Base-by-base conservation (phyloP, 2,797 vertebrate species). In the Gymnocypris eckloni region DNA sequence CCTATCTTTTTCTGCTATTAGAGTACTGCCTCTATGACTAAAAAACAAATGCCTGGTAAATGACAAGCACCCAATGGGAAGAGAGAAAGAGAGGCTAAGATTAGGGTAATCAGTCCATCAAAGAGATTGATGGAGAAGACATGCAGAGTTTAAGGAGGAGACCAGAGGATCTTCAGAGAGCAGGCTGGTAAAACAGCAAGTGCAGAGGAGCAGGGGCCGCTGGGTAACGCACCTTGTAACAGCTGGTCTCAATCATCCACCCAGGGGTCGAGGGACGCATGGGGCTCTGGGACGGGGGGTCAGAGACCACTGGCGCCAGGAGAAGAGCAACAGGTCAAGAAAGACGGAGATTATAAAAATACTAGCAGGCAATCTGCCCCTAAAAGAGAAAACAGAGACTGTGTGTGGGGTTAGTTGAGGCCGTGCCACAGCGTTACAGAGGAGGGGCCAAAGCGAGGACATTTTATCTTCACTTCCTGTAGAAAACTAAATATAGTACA, bases 241-340 rank as follows among this genome's bases (percentile, higher is more conserved):
- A 96, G 95, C 95, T 96, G 95, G 92, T 94, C 95, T 94, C 94
- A 95, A 95, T 96, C 95, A 95, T 94, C 93, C 90, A 83, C 88
- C 92, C 92, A 92, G 90, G 91, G 91, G 92, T 86, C 89, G 88
- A 90, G 87, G 90, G 92, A 92, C 87, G 86, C 92, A 92, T 50
- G 83, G 92, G 81, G 87, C 84, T 25, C 6, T 25, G 4, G 54
- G 43, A 85, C 69, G 86, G 87, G 88, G 91, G 28, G 28, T 90
- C 92, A 91, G 94, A 95, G 95, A 95, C 93, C 93, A 92, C 93
- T 95, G 95, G 95, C 95, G 95, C 95, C 95, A 96, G 90, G 88
- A 95, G 92, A 93, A 92, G 28, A 28, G 25, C 28, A 28, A 33
- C 28, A 33, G 28, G 28, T 33, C 28, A 33, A 33, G 28, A 33